Evolutionary conservation across 2,113 vertebrate species (phyloP), one percentile per base, ranked within the genome.

Genomic region (Myiagra hebetior): DNA sequence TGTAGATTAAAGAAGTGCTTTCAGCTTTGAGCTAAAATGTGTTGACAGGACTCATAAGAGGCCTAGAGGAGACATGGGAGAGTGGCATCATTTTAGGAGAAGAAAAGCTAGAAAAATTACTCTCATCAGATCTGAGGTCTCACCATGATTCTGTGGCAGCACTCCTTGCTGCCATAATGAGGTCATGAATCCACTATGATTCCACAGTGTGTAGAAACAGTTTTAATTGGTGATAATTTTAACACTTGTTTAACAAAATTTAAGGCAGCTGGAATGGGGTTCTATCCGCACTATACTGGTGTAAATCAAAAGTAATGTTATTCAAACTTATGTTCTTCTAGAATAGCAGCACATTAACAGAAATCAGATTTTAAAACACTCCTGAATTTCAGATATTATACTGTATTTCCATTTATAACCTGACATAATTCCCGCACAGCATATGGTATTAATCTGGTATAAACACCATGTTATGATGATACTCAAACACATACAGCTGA

Each of bases 361-460:
- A 92, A 90, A 84, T 86, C 75, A 96, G 75, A 86, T 75, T 83
- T 46, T 77, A 89, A 70, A 50, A 1, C 28, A 35, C 63, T 96
- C 83, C 88, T 87, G 76, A 93, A 92, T 95, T 93, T 96, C 92
- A 96, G 96, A 81, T 92, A 91, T 86, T 96, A 74, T 92, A 91
- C 91, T 75, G 73, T 95, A 95, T 93, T 94, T 97, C 95, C 95
- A 96, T 96, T 95, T 97, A 93, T 97, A 96, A 93, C 93, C 90
- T 93, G 92, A 97, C 92, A 96, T 96, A 96, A 96, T 96, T 97
- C 96, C 95, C 95, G 96, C 96, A 96, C 96, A 96, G 93, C 96
- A 97, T 96, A 96, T 97, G 96, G 95, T 96, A 96, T 96, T 96
- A 97, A 96, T 96, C 93, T 97, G 76, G 88, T 96, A 90, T 96